Conservation (phyloP, 2,888 invertebrate genomes). For the Tetheella fluctuosa region DNA sequence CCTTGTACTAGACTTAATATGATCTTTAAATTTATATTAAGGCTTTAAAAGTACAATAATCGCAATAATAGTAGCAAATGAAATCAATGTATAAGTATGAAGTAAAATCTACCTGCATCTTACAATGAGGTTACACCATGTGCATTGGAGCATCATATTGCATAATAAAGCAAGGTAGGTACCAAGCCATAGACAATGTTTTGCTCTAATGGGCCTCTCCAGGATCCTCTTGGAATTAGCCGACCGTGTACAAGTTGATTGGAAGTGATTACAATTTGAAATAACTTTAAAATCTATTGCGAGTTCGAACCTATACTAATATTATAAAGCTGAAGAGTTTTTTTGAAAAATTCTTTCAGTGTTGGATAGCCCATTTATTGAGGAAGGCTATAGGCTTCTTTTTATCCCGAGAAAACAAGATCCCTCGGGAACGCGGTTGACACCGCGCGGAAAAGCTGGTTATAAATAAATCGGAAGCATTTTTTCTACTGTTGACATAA, state of each 20-base stretch:
- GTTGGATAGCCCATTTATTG: too few species aligned
- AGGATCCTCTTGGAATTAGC: conserved; percentile 21
- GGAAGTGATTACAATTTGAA: background rate
- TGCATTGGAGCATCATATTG: conserved; percentile 32
- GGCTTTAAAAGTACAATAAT: too few species aligned
- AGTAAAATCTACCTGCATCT: conserved; percentile 11
- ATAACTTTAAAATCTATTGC: background rate
- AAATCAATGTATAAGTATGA: background rate
- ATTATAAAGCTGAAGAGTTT: too few species aligned
- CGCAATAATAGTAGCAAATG: conserved; percentile 9
- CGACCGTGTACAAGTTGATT: conserved; percentile 15
- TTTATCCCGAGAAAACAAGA: too few species aligned
- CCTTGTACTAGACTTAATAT: too few species aligned
- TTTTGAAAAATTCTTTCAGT: too few species aligned
- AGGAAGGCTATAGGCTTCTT: too few species aligned
- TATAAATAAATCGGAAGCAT: too few species aligned
- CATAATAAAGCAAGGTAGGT: conserved; percentile 26
- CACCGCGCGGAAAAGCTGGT: too few species aligned
- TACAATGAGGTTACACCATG: conserved; percentile 30
- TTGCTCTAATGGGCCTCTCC: conserved; percentile 29
- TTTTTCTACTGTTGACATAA: too few species aligned
- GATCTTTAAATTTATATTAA: too few species aligned
- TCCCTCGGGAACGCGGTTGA: too few species aligned
- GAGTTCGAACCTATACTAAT: background rate
- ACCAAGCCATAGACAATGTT: conserved; percentile 15